Base-by-base conservation (phyloP, 1,140 invertebrate genomes). In the Orchesella cincta region DNA sequence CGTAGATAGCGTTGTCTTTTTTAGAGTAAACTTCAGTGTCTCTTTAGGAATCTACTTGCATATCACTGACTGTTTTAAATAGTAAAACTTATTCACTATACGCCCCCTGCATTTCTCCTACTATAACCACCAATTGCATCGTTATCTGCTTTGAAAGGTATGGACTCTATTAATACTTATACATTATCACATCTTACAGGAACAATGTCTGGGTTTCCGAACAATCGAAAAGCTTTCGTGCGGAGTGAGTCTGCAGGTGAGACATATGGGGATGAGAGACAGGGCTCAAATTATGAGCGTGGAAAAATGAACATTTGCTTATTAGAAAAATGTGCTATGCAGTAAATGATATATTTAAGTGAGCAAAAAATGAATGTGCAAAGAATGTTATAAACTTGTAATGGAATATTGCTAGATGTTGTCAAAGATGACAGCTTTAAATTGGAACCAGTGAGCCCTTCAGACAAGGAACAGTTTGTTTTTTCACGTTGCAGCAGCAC, bases 401-500 rank as follows among this genome's bases (percentile, higher is more conserved):
- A n/a, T n/a, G n/a, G n/a, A n/a, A n/a, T n/a, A 8, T 67, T 67
- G 26, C 28, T 28, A 73, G 77, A 54, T 16, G 39, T 33, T 5
- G 28, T 46, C 8, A 79, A 79, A 57, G 80, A 81, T 46, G 83
- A 83, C 18, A 88, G 87, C 77, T 88, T 89, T 84, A 91, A 91
- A 83, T 75, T 89, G 73, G 90, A 91, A 82, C 89, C 89, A 62
- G 87, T 89, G 3, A 92, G 91, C 85, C 91, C 91, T 51, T 89
- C 89, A 16, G 89, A 90, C 57, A 86, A 86, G 57, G 88, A 88
- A 76, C 83, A 84, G 73, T 87, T 87, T 81, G 89, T 90, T 70
- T 95, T 93, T 86, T 92, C 93, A 74, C 88, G 93, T 46, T 93
- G 92, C 84, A 93, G 91, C 81, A 94, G 93, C 84, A 93, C 91